Evolutionary conservation across 1,140 invertebrate species (phyloP), one percentile per base, ranked within the genome.

Genomic region (Dryas iulia): DNA sequence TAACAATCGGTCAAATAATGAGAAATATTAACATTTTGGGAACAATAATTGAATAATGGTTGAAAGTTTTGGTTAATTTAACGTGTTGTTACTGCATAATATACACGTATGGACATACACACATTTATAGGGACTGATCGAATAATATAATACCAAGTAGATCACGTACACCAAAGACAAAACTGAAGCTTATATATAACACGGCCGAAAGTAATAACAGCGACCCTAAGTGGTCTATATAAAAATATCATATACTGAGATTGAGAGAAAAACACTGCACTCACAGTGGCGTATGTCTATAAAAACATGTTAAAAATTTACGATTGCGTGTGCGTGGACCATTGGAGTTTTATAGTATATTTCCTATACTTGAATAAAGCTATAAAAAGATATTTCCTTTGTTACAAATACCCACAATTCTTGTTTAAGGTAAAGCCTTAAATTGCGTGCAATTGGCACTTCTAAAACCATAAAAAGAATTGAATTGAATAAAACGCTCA

Each of bases 181-280:
- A 58, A 58, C 28, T 58, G 56, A 30, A 25, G 25, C 56, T 7
- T 30, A 58, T 28, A 26, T 58, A n/a, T 58, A 8, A 26, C 56
- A 58, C n/a, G 30, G 12, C 56, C 56, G 56, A 58, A 30, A 58
- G 56, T 21, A 58, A 58, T 58, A 58, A 58, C 56, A 18, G 3
- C 23, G 26, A 30, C 39, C 39, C 39, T 18, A 47, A 21, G 18
- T 21, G 14, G 39, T 2, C 14, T 47, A 8, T 47, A 47, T 47
- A 47, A 47, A 47, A 47, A 47, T 2, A 47, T 7, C 39, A 47
- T 21, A 47, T 21, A 8, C 18, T 18, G 39, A 47, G 39, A 47
- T 47, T 47, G 39, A 47, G n/a, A n/a, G n/a, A n/a, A n/a, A n/a
- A 47, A 47, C 39, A 47, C 39, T 47, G 18, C 39, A 47, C 18